phyloP scores from a whole-genome alignment of 2,888 invertebrate genomes.

The Cheilosia grossa region DNA sequence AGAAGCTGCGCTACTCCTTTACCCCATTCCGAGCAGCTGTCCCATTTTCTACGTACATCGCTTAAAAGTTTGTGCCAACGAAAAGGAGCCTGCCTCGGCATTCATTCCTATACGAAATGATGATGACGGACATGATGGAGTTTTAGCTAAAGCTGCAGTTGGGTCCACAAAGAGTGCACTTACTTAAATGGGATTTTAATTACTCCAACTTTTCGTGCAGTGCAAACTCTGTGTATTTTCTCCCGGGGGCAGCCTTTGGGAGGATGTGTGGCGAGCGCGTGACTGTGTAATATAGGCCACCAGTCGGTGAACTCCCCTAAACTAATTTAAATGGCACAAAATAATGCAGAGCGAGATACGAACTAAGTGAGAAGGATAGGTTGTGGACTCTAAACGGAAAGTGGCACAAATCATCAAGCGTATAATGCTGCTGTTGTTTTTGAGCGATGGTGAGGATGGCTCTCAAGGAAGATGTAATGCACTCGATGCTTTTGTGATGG shows the following conservation, averaged over 20 bases:
- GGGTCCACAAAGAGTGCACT: slow-evolving; percentile 57
- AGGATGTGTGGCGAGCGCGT: slow-evolving; percentile 27
- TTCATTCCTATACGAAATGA: slow-evolving; percentile 29
- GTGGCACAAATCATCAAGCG: slow-evolving; percentile 24
- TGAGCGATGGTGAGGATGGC: slow-evolving; percentile 5
- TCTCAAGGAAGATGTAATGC: slow-evolving; percentile 28
- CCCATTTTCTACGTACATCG: background rate
- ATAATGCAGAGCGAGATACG: slow-evolving; percentile 12
- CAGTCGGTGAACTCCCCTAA: slow-evolving; percentile 29
- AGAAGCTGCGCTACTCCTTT: background rate
- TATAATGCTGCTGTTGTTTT: background rate
- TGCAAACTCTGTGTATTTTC: background rate
- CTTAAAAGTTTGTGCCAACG: slow-evolving; percentile 21
- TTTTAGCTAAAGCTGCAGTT: slow-evolving; percentile 16
- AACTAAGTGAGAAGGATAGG: background rate
- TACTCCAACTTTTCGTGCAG: slow-evolving; percentile 60
- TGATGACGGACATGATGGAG: slow-evolving; percentile 38
- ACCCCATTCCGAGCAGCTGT: background rate
- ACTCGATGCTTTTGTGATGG: slow-evolving; percentile 29
- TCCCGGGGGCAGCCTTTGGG: background rate
- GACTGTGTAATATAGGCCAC: slow-evolving; percentile 31
- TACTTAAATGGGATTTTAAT: slow-evolving; percentile 70
- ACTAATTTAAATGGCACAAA: slow-evolving; percentile 60
- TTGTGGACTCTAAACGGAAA: background rate
- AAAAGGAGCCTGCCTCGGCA: slow-evolving; percentile 24